These are phyloP conservation scores for Sphaerophoria rueppellii DNA, from an alignment of 2,888 invertebrate species.

Conservation along the genomic window DNA sequence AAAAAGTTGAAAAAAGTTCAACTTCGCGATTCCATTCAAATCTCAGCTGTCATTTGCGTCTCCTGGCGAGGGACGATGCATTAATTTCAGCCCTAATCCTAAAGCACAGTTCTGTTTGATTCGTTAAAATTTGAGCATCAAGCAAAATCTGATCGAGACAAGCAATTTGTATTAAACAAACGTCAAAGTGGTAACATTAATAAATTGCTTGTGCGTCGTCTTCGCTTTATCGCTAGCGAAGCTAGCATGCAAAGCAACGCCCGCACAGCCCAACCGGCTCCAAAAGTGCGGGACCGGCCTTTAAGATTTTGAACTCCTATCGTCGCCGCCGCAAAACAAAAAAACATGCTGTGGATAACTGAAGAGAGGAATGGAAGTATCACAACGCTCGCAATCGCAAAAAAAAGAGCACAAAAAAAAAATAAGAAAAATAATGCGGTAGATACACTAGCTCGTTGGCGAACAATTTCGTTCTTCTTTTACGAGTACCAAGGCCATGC, in stretches of 20 bases:
- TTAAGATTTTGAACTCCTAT: slow-evolving; percentile 54
- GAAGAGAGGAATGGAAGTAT: slow-evolving; percentile 14
- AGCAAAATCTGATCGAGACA: too few relatives aligned
- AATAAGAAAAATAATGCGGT: slow-evolving; percentile 17
- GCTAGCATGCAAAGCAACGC: not conserved
- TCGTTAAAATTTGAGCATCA: too few relatives aligned
- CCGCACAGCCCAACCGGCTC: slow-evolving; percentile 16
- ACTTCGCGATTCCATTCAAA: too few relatives aligned
- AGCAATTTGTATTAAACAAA: not conserved
- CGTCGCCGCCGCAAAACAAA: not conserved
- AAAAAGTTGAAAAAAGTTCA: too few relatives aligned
- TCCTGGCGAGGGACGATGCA: too few relatives aligned
- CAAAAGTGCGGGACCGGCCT: slow-evolving; percentile 26
- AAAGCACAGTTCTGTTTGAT: too few relatives aligned
- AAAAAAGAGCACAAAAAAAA: not conserved
- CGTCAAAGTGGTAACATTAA: not conserved
- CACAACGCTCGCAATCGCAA: slow-evolving; percentile 10
- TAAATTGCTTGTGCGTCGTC: not conserved
- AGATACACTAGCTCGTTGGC: slow-evolving; percentile 9
- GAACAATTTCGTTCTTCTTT: slow-evolving; percentile 40
- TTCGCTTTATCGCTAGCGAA: not conserved
- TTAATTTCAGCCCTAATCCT: too few relatives aligned
- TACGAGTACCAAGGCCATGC: slow-evolving; percentile 62
- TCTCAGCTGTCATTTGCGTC: too few relatives aligned
- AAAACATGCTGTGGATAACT: slow-evolving; percentile 16